A percentile compares a stretch with the other conserved stretches of the same genome.
Evolutionary conservation across 2,113 vertebrate species (phyloP).

Genomic region (Macquaria australasica): DNA sequence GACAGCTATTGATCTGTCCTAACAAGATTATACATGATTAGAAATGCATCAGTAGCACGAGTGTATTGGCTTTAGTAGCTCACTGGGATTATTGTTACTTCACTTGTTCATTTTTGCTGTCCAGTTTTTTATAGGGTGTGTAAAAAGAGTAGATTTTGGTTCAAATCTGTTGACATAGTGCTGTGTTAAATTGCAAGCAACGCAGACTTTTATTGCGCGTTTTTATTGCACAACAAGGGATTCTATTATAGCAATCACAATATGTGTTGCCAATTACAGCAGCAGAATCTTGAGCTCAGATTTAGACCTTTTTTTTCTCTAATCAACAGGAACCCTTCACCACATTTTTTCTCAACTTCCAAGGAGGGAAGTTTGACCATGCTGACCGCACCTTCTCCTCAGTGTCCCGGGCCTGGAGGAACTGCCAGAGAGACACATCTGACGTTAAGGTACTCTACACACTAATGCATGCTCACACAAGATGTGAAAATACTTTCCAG

Average conservation of each 20-base stretch:
- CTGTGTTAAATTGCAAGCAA: not conserved
- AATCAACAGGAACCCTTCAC: conserved; percentile 94
- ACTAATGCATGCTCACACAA: conserved; percentile 1
- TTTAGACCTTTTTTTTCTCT: not conserved
- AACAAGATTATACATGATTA: conserved; percentile 84
- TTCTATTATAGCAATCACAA: not conserved
- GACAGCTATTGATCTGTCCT: conserved; percentile 78
- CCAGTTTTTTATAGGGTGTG: conserved; percentile 16
- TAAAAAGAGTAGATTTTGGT: conserved; percentile 4
- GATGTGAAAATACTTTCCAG: conserved; percentile 4
- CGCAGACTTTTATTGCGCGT: not conserved
- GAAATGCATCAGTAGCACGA: conserved; percentile 72
- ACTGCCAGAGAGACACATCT: conserved; percentile 97
- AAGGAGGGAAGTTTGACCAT: conserved; percentile 99
- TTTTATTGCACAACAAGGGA: conserved; percentile 25
- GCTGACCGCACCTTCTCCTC: conserved; percentile 98
- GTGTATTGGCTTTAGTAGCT: conserved; percentile 64
- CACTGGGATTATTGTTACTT: conserved; percentile 60
- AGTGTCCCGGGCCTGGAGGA: conserved; percentile 95
- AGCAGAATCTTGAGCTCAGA: not conserved
- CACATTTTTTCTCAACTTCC: conserved; percentile 96
- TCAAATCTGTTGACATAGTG: conserved; percentile 29
- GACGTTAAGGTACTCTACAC: conserved; percentile 93
- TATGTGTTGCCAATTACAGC: not conserved
- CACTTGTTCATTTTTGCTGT: conserved; percentile 49